These are phyloP conservation scores for Fragum fragum DNA, from an alignment of 2,888 invertebrate species.

Conservation along the genomic window DNA sequence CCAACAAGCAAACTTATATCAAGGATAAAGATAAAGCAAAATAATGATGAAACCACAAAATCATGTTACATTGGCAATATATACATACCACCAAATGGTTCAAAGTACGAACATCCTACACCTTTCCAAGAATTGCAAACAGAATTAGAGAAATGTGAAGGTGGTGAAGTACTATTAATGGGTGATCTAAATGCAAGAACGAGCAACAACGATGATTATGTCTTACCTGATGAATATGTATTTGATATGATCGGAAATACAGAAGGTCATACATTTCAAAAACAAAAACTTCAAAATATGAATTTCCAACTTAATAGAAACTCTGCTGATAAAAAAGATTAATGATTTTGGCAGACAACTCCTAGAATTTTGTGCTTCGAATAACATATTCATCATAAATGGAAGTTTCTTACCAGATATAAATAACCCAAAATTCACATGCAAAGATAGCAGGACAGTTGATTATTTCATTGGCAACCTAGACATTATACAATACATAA, in stretches of 20 bases:
- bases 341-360: conserved; percentile 20
- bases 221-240: conserved; percentile 9
- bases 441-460: background rate
- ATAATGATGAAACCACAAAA: background rate
- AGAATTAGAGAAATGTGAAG: conserved; percentile 7
- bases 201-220: background rate
- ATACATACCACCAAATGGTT: conserved; percentile 14
- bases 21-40: background rate
- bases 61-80: background rate
- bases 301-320: conserved; percentile 1
- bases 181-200: conserved; percentile 21
- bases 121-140: conserved; percentile 15
- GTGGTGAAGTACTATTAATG: background rate
- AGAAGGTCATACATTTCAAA: background rate
- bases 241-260: background rate
- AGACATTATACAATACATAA: background rate
- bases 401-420: background rate
- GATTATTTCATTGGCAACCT: conserved; percentile 13
- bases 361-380: conserved; percentile 16
- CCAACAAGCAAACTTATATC: background rate
- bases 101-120: conserved; percentile 12
- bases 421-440: conserved; percentile 3
- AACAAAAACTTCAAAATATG: background rate
- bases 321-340: conserved; percentile 6
- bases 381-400: conserved; percentile 22